Conservation (phyloP, 2,797 vertebrate species). For the Halcyon badia region DNA sequence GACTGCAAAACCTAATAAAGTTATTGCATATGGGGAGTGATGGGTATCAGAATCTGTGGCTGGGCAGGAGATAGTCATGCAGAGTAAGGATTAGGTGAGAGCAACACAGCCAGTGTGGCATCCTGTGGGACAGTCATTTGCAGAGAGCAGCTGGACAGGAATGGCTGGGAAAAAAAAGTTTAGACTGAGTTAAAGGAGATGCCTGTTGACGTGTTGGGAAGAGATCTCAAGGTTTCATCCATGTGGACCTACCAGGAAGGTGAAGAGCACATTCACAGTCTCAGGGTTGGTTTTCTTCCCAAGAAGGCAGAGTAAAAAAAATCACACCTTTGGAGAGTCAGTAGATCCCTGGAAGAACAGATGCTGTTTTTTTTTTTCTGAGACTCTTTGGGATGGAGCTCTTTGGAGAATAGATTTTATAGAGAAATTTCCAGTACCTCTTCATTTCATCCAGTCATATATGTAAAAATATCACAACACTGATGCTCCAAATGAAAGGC, state of each 20-base stretch:
- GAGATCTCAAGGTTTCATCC: background rate
- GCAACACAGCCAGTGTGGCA: background rate
- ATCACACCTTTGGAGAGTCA: background rate
- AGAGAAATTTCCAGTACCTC: background rate
- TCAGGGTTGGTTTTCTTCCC: background rate
- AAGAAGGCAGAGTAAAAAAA: background rate
- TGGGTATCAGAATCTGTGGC: background rate
- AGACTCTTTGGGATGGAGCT: background rate
- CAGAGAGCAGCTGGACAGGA: background rate
- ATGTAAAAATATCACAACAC: background rate
- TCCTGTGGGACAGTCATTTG: background rate
- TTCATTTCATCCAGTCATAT: background rate
- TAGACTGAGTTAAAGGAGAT: background rate
- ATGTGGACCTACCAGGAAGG: background rate
- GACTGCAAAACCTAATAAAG: background rate
- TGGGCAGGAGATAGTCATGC: background rate
- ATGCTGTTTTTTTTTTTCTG: background rate
- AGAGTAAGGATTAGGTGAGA: background rate
- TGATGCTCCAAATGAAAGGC: background rate
- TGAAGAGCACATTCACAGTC: background rate
- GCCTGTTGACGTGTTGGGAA: background rate
- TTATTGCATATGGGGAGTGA: background rate
- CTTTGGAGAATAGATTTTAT: background rate
- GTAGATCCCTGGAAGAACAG: background rate
- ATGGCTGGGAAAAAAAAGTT: fast-evolving